Conservation (phyloP, 2,888 invertebrate species). For the Spilosoma lubricipeda region DNA sequence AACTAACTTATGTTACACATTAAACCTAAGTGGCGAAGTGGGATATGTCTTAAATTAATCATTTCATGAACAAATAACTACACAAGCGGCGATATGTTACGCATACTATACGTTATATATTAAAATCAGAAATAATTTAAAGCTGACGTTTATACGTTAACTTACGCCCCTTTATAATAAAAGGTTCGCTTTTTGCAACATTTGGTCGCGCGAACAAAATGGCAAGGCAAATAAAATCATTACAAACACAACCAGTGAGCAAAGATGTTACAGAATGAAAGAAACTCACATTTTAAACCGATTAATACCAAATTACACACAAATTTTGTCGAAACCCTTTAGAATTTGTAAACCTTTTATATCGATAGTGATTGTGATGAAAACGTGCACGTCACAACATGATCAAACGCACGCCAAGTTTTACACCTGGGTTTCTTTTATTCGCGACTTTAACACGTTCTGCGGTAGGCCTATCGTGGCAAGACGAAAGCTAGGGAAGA, state of each 20-base stretch:
- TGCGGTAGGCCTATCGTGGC: constrained; percentile 52
- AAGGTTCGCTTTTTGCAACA: constrained; percentile 34
- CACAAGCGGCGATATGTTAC: constrained; percentile 62
- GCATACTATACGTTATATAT: constrained; percentile 55
- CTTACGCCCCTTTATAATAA: constrained; percentile 51
- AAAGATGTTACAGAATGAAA: constrained; percentile 69
- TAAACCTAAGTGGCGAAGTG: constrained; percentile 76
- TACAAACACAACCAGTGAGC: constrained; percentile 59
- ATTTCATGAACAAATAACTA: constrained; percentile 58
- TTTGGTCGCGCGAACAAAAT: constrained; percentile 32
- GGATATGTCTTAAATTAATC: constrained; percentile 76
- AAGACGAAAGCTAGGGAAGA: constrained; percentile 59
- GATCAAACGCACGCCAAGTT: constrained; percentile 54
- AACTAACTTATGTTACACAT: constrained; percentile 43
- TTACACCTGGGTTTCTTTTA: constrained; percentile 61
- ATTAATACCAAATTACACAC: constrained; percentile 71
- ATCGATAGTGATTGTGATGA: constrained; percentile 53
- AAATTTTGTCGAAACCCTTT: constrained; percentile 69
- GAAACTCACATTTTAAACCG: constrained; percentile 65
- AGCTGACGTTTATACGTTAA: constrained; percentile 64
- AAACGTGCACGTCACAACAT: constrained; percentile 68
- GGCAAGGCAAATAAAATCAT: constrained; percentile 53
- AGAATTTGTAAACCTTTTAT: constrained; percentile 64
- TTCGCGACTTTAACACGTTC: constrained; percentile 55
- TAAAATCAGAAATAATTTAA: constrained; percentile 70